These are phyloP conservation scores for Neotoma lepida DNA, from an alignment of 2,113 vertebrate species.

Conservation along the genomic window DNA sequence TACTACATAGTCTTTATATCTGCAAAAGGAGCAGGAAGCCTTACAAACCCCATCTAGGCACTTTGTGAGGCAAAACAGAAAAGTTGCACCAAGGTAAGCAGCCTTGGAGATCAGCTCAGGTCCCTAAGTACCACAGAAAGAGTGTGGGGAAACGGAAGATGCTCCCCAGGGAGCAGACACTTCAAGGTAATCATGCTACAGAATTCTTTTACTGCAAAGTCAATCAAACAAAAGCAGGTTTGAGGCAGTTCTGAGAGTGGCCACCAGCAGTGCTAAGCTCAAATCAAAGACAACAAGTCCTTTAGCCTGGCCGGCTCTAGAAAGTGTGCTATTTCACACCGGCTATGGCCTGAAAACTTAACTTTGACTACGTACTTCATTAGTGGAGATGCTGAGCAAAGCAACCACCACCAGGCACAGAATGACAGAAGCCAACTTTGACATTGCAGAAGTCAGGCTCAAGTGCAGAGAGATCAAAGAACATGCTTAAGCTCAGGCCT, in stretches of 20 bases:
- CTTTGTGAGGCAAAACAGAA: not conserved
- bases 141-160: too few species aligned
- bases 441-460: not conserved
- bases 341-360: not conserved
- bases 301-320: not conserved
- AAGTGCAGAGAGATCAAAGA: not conserved
- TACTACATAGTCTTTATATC: accelerated
- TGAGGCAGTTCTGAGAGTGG: not conserved
- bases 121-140: not conserved
- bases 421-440: not conserved
- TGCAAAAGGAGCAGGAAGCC: not conserved
- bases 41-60: not conserved
- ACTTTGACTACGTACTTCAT: not conserved
- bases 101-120: not conserved
- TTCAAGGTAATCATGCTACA: not conserved
- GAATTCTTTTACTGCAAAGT: not conserved
- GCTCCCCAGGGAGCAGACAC: not conserved
- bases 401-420: not conserved
- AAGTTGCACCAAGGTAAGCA: not conserved
- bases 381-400: not conserved
- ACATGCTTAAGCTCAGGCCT: not conserved
- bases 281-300: not conserved
- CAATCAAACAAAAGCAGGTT: not conserved
- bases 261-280: not conserved
- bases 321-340: not conserved